phyloP scores from a whole-genome alignment of 2,113 vertebrate species.

The Stegostoma tigrinum region DNA sequence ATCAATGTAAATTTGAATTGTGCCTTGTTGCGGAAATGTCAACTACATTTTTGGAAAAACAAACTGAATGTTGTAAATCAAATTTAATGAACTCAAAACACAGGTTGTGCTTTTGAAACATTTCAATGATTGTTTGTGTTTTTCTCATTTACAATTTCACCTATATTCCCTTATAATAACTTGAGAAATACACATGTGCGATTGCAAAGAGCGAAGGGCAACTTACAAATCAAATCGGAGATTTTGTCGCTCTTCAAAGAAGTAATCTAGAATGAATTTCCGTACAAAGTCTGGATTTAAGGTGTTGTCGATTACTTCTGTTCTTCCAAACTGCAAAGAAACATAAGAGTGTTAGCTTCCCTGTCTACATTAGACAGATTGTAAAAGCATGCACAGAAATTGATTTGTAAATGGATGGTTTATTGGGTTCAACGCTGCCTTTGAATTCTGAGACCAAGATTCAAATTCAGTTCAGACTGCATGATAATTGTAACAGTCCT shows the following conservation, averaged over 20 bases:
- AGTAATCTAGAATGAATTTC: constrained; percentile 89
- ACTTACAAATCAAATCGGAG: constrained; percentile 95
- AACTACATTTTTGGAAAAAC: not conserved
- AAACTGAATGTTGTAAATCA: not conserved
- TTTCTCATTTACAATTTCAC: not conserved
- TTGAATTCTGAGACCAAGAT: not conserved
- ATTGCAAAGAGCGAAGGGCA: not conserved
- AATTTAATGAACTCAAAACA: not conserved
- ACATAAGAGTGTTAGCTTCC: not conserved
- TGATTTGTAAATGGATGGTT: not conserved
- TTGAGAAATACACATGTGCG: not conserved
- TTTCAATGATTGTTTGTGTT: not conserved
- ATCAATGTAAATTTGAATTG: not conserved
- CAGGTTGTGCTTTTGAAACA: not conserved
- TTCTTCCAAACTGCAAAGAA: constrained; percentile 75
- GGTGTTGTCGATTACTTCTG: constrained; percentile 89
- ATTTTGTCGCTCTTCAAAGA: constrained; percentile 91
- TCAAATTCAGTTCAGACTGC: not conserved
- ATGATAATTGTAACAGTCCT: not conserved
- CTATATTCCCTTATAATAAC: too few species aligned
- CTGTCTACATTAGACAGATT: not conserved
- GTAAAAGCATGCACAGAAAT: not conserved
- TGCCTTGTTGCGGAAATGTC: not conserved
- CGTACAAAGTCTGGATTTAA: constrained; percentile 87
- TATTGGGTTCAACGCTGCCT: not conserved